phyloP scores from a whole-genome alignment of 1,140 invertebrate species.

The Octopus bimaculoides region DNA sequence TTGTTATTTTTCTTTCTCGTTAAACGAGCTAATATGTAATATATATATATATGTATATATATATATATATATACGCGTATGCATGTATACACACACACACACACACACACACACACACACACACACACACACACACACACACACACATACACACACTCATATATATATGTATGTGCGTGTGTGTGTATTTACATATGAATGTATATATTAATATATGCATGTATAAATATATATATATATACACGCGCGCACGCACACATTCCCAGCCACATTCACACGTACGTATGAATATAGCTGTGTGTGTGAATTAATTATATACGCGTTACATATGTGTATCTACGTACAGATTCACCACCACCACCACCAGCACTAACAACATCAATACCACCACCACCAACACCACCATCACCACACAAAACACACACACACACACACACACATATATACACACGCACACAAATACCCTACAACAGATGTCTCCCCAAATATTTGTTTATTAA shows the following conservation, averaged over 20 bases:
- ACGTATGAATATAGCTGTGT: background rate
- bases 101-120: background rate
- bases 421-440: too few species aligned
- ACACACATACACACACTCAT: background rate
- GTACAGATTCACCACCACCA: too few species aligned
- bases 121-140: background rate
- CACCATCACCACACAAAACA: too few species aligned
- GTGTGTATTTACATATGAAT: conserved; percentile 9
- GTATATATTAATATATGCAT: conserved; percentile 16
- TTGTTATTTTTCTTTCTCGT: too few species aligned
- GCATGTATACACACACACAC: background rate
- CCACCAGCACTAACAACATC: too few species aligned
- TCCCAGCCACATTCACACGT: background rate
- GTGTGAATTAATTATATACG: background rate
- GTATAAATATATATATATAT: background rate
- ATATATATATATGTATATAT: background rate
- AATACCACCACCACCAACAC: too few species aligned
- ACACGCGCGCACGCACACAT: background rate
- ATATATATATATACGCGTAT: background rate
- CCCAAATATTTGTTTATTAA: too few species aligned
- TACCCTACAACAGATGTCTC: too few species aligned
- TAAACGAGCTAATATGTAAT: too few species aligned
- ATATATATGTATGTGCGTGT: background rate
- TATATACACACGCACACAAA: too few species aligned
- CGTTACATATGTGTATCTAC: too few species aligned